Conservation (phyloP, 2,888 invertebrate genomes). For the Aleiodes leptofemur region DNA sequence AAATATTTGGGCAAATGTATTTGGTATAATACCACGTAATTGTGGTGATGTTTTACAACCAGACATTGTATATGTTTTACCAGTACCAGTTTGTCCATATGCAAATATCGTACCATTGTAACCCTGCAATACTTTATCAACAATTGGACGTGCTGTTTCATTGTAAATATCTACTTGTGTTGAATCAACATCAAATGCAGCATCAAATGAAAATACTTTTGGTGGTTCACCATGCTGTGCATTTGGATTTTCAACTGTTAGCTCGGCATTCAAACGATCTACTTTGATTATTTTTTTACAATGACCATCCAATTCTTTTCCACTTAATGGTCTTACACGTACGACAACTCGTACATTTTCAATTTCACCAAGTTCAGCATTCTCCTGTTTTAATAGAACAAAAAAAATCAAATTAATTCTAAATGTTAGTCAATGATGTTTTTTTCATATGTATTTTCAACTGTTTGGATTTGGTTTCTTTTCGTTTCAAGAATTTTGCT, state of each 20-base stretch:
- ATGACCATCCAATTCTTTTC: conserved; percentile 86
- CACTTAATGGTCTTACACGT: conserved; percentile 93
- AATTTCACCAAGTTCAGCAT: conserved; percentile 79
- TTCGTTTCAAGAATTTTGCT: too few relatives aligned
- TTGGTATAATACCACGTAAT: conserved; percentile 96
- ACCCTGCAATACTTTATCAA: conserved; percentile 96
- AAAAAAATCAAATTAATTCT: conserved; percentile 4
- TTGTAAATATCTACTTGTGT: conserved; percentile 97
- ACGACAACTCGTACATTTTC: conserved; percentile 99
- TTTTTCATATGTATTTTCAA: background rate
- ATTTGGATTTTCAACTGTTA: conserved; percentile 86
- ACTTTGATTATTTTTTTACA: conserved; percentile 86
- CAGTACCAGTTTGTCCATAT: conserved; percentile 96
- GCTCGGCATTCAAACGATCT: conserved; percentile 85
- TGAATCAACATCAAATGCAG: conserved; percentile 91
- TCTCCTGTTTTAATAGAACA: conserved; percentile 72
- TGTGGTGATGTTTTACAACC: conserved; percentile 92
- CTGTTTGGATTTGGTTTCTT: too few relatives aligned
- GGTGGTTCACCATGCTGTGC: conserved; percentile 85
- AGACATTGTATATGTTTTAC: conserved; percentile 99
- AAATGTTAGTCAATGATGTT: background rate
- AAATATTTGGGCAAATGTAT: conserved; percentile 99
- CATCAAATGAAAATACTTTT: conserved; percentile 95
- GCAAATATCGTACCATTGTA: conserved; percentile 97
- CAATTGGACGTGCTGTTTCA: conserved; percentile 96